Evolutionary conservation across 2,113 vertebrate genomes (phyloP), one percentile per base, ranked within the genome.

Genomic region (Cettia cetti): DNA sequence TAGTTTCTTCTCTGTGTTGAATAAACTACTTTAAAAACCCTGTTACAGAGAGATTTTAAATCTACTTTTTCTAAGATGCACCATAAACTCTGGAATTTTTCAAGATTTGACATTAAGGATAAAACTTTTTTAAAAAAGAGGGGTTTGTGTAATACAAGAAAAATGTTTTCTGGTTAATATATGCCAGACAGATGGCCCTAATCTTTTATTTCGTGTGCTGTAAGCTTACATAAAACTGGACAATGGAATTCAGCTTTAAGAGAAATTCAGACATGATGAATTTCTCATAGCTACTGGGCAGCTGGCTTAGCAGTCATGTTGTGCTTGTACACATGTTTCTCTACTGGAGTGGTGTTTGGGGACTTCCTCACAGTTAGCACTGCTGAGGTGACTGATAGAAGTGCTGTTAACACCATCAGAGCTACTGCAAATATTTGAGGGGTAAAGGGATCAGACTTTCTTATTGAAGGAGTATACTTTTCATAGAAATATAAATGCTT

Each of bases 171-270:
- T 64, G 12, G 30, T 82, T 87, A 85, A n/a, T 15, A 11, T 66
- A 54, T 79, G 59, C 8, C 45, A 79, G 33, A 42, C 23, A 82
- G 49, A 57, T 72, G 33, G 19, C 31, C 69, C 8, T 4, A 7
- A 28, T 76, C 15, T 71, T 87, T 71, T 88, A 8, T 9, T 59
- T 80, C 8, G 8, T 81, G 22, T 57, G 4, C n/a, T 95, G 11
- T 19, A 77, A 57, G 4, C 27, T 60, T 65, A 44, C 5, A 2
- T 65, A 50, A 82, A 88, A 45, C 24, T 31, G 37, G 40, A 31
- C 35, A 57, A 56, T 49, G n/a, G 77, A 89, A 81, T 85, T 82
- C 33, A 74, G 54, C 68, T 86, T 88, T 59, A 74, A 92, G 42
- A 30, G n/a, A 90, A 83, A 89, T 44, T 16, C 27, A 72, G 31